These are phyloP conservation scores for Chiropotes sagulatus DNA, from an alignment of 2,797 vertebrate species.

Conservation along the genomic window DNA sequence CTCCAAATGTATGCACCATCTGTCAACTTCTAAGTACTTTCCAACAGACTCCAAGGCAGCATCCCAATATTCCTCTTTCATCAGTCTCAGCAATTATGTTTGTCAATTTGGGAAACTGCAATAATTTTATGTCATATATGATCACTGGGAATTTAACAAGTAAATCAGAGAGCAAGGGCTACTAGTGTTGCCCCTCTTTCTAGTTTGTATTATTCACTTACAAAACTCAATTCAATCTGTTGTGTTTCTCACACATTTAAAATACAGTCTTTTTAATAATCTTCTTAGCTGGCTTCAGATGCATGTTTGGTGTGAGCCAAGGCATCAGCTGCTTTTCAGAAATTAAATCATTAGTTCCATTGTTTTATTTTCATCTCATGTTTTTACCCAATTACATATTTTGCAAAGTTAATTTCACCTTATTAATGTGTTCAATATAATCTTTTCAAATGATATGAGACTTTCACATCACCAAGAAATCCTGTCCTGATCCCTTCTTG, in stretches of 20 bases:
- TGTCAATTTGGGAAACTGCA: conserved; percentile 47
- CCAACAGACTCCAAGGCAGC: conserved; percentile 56
- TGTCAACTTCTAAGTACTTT: conserved; percentile 54
- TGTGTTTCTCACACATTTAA: conserved; percentile 36
- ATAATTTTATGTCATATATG: conserved; percentile 41
- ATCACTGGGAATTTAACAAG: conserved; percentile 44
- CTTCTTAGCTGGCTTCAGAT: conserved; percentile 26
- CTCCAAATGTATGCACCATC: conserved; percentile 56
- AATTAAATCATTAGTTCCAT: conserved; percentile 64
- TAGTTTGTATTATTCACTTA: background rate
- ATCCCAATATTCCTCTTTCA: conserved; percentile 50
- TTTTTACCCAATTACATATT: conserved; percentile 51
- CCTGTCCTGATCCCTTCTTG: background rate
- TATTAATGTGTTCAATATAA: conserved; percentile 68
- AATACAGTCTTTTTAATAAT: conserved; percentile 41
- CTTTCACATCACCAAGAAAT: background rate
- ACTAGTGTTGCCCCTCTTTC: background rate
- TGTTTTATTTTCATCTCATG: conserved; percentile 55
- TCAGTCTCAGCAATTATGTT: conserved; percentile 61
- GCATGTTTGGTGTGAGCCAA: conserved; percentile 44
- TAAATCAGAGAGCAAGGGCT: background rate
- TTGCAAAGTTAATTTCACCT: conserved; percentile 65
- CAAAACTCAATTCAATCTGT: conserved; percentile 42
- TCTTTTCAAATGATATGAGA: background rate
- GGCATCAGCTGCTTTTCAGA: conserved; percentile 63